Evolutionary conservation across 2,888 invertebrate genomes (phyloP), one percentile per base, ranked within the genome.

Genomic region (Heliconius sara): DNA sequence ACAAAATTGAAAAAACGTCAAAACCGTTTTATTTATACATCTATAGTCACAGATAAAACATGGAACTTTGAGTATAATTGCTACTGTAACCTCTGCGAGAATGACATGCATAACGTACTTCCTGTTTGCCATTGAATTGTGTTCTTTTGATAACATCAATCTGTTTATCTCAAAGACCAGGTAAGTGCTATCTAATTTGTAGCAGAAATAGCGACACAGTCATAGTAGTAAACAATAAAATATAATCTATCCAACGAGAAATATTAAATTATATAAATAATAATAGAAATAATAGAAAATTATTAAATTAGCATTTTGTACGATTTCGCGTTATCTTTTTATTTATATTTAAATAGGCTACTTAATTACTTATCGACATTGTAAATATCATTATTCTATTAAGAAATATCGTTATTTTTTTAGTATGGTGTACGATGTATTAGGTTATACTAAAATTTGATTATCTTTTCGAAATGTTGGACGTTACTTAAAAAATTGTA

Each of bases 71-170:
- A 27, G 79, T 65, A 78, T 78, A 83, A 83, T 82, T 65, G 77
- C 70, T 68, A 75, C 39, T 43, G 47, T 79, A 81, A 81, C 83
- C 77, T 83, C 79, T 77, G 63, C 76, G 67, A 72, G 85, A 88
- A 90, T 90, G 90, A 91, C 90, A 88, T 83, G 86, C 86, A 80
- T 39, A 89, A 78, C 75, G 70, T 34, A 60, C 71, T 79, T 77
- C 76, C 78, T 76, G 80, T 67, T 79, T 67, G 78, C 78, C 65
- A 71, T 79, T 82, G 76, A 80, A 77, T 79, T 77, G 80, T 77
- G 47, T 67, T 80, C 76, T 25, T 74, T 79, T 83, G 82, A 84
- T 83, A 85, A 84, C 80, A 80, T 80, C 81, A 78, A 83, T 83
- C 81, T 80, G 73, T 76, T 57, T 78, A 80, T 73, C 77, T 68